Conservation (phyloP, 2,888 invertebrate species). For the Eupithecia abbreviata region DNA sequence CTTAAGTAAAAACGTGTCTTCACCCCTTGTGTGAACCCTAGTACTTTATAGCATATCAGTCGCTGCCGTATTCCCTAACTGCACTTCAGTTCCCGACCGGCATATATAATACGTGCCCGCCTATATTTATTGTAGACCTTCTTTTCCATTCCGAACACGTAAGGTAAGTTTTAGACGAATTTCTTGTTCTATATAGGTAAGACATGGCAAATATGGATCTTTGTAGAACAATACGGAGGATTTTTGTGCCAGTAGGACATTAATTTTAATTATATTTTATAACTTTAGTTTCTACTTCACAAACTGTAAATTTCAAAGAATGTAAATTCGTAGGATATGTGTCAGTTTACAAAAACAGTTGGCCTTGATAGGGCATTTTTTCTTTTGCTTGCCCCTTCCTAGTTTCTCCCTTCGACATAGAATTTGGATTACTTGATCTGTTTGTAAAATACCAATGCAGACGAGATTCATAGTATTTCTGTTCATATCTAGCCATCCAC, state of each 20-base stretch:
- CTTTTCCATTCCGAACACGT: conserved; percentile 65
- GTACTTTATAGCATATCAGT: conserved; percentile 81
- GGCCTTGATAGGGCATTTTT: neutral
- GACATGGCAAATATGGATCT: conserved; percentile 13
- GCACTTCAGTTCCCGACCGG: conserved; percentile 77
- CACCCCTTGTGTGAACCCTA: conserved; percentile 51
- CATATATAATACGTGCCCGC: conserved; percentile 56
- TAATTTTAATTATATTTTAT: neutral
- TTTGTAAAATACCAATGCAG: neutral
- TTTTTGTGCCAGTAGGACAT: neutral
- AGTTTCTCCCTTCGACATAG: neutral
- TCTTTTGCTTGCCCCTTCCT: neutral
- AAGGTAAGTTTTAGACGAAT: conserved; percentile 68
- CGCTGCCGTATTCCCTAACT: conserved; percentile 83
- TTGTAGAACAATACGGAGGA: neutral
- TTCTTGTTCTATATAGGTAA: conserved; percentile 49
- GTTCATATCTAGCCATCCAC: neutral
- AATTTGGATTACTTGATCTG: neutral
- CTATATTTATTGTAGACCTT: conserved; percentile 43
- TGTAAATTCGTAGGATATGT: too few species aligned
- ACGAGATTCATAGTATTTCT: neutral
- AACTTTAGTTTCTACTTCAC: neutral
- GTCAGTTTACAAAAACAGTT: neutral
- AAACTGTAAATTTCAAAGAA: neutral
- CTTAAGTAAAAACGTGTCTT: conserved; percentile 44